phyloP scores from a whole-genome alignment of 1,140 invertebrate species.

The Battus philenor region DNA sequence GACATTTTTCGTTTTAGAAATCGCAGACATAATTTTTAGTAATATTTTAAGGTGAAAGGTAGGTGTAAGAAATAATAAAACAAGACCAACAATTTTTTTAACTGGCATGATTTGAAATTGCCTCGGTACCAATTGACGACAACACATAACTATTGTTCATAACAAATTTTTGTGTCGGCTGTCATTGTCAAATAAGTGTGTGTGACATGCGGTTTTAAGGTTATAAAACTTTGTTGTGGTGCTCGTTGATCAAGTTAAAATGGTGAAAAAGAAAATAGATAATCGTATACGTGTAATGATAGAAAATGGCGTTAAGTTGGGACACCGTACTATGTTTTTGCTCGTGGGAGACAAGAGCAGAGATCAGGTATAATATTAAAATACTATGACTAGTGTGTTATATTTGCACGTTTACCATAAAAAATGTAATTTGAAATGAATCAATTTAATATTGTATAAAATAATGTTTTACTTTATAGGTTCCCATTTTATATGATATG shows the following conservation, averaged over 20 bases:
- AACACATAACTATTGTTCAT: no score
- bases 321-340: constrained; percentile 95
- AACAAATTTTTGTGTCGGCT: background rate
- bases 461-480: constrained; percentile 74
- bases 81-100: no score
- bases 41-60: no score
- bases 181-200: constrained; percentile 4
- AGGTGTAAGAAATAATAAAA: no score
- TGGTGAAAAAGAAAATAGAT: constrained; percentile 97
- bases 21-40: no score
- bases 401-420: background rate
- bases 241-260: constrained; percentile 61
- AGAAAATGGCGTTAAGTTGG: constrained; percentile 94
- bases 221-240: constrained; percentile 32
- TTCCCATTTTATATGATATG: constrained; percentile 98
- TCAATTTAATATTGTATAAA: background rate
- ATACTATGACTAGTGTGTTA: background rate
- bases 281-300: constrained; percentile 96
- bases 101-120: no score
- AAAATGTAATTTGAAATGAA: no score
- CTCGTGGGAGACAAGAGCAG: constrained; percentile 96
- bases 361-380: constrained; percentile 86
- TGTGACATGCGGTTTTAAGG: constrained; percentile 37
- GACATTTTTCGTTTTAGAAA: no score
- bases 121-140: no score